Conservation (phyloP, 2,113 vertebrate species). For the Myxocyprinus asiaticus region DNA sequence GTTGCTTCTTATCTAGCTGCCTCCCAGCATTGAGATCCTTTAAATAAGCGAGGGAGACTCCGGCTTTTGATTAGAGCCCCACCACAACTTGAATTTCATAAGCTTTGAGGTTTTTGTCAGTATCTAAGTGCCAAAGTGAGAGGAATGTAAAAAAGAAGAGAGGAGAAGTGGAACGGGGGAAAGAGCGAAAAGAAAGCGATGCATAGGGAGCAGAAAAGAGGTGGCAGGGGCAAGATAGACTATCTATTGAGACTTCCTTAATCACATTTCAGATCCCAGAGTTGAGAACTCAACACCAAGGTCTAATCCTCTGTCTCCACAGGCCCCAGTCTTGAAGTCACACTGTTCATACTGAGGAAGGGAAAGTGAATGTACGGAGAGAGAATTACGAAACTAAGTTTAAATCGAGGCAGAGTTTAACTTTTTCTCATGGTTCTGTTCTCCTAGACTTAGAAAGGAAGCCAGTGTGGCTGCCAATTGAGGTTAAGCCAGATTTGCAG, state of each 20-base stretch:
- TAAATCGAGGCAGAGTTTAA: constrained; percentile 47
- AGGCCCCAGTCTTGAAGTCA: constrained; percentile 37
- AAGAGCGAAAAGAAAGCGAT: neutral
- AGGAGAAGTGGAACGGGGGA: constrained; percentile 3
- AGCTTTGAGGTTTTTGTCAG: constrained; percentile 35
- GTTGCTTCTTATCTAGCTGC: constrained; percentile 55
- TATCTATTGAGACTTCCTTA: constrained; percentile 44
- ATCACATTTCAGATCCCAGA: constrained; percentile 49
- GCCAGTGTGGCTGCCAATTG: constrained; percentile 34
- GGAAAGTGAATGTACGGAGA: constrained; percentile 4
- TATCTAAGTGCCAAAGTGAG: neutral
- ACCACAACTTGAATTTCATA: constrained; percentile 44
- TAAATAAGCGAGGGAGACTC: constrained; percentile 55
- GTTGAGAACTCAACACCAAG: constrained; percentile 34
- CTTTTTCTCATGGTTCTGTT: constrained; percentile 42
- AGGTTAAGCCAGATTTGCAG: constrained; percentile 69
- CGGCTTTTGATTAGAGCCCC: constrained; percentile 58
- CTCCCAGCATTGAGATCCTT: constrained; percentile 49
- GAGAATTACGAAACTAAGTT: constrained; percentile 32
- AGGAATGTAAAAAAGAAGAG: constrained; percentile 43
- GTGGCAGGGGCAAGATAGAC: constrained; percentile 22
- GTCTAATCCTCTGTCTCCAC: constrained; percentile 54
- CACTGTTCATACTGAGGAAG: constrained; percentile 21
- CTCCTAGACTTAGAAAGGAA: constrained; percentile 33
- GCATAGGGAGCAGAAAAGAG: constrained; percentile 19